These are phyloP conservation scores for Anagrus nilaparvatae DNA, from an alignment of 1,140 invertebrate genomes.

Conservation along the genomic window DNA sequence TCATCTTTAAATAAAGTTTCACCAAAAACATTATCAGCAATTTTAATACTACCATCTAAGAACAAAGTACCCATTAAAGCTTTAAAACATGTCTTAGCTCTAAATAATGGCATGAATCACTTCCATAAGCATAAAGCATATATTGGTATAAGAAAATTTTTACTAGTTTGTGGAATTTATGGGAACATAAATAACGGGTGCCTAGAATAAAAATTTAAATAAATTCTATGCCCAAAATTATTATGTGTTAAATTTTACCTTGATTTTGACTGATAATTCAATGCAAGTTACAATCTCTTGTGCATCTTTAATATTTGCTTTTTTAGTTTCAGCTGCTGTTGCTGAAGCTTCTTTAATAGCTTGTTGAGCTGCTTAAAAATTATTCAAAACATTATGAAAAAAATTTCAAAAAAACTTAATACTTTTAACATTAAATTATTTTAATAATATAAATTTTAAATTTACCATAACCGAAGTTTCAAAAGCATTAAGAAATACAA, in stretches of 20 bases:
- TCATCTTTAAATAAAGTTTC: conserved; percentile 70
- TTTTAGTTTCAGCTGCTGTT: conserved; percentile 76
- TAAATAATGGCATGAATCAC: conserved; percentile 92
- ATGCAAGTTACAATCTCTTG: conserved; percentile 76
- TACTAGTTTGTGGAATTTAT: conserved; percentile 63
- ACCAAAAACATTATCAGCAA: conserved; percentile 73
- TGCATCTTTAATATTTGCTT: conserved; percentile 73
- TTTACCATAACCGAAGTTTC: conserved; percentile 69
- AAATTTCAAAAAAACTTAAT: conserved; percentile 4
- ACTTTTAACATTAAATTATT: conserved; percentile 1
- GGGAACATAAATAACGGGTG: conserved; percentile 83
- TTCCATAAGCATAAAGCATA: conserved; percentile 96
- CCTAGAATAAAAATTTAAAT: conserved; percentile 37
- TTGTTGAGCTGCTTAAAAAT: conserved; percentile 78
- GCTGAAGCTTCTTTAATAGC: conserved; percentile 76
- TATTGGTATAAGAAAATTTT: conserved; percentile 83
- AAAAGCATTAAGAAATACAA: conserved; percentile 74
- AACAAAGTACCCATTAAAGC: conserved; percentile 96
- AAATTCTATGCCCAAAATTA: conserved; percentile 5
- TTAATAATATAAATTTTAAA: too few species aligned
- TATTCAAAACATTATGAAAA: conserved; percentile 70
- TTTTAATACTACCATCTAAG: conserved; percentile 84
- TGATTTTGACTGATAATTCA: conserved; percentile 64
- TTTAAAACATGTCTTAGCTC: conserved; percentile 93
- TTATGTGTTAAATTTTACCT: conserved; percentile 37